A percentile compares a stretch with the other conserved stretches of the same genome.
phyloP scores from a whole-genome alignment of 2,888 invertebrate genomes.

The Epirrhoe tristata region DNA sequence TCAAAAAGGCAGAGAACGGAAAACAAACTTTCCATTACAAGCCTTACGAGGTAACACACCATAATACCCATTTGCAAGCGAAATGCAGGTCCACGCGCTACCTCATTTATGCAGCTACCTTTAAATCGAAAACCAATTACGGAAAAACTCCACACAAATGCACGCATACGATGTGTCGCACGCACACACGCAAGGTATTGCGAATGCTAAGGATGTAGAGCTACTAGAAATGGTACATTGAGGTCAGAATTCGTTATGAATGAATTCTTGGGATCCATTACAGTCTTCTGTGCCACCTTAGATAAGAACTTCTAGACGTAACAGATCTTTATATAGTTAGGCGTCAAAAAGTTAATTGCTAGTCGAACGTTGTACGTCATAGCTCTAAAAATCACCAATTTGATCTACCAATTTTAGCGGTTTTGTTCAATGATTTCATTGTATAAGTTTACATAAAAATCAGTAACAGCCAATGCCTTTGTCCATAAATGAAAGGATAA shows the following conservation, averaged over 20 bases:
- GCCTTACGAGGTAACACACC: constrained; percentile 28
- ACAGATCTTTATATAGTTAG: too few species aligned
- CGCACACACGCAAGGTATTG: constrained; percentile 52
- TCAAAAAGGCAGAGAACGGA: neutral
- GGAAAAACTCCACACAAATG: constrained; percentile 74
- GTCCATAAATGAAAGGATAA: constrained; percentile 36
- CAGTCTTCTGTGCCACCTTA: too few species aligned
- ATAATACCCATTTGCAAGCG: constrained; percentile 45
- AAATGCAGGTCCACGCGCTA: constrained; percentile 47
- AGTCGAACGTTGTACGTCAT: too few species aligned
- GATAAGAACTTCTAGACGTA: too few species aligned
- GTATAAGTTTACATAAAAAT: neutral
- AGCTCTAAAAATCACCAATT: too few species aligned
- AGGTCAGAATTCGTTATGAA: neutral
- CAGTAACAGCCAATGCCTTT: constrained; percentile 12
- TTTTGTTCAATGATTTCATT: neutral
- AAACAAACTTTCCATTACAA: constrained; percentile 23
- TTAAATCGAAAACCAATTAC: constrained; percentile 83
- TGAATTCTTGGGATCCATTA: too few species aligned
- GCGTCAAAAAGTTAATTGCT: too few species aligned
- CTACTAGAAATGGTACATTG: constrained; percentile 34
- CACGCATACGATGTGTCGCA: constrained; percentile 58
- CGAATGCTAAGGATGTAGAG: constrained; percentile 33
- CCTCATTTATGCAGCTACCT: constrained; percentile 54
- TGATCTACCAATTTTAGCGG: neutral